phyloP scores from a whole-genome alignment of 2,113 vertebrate genomes.

The Pseudopodoces humilis region DNA sequence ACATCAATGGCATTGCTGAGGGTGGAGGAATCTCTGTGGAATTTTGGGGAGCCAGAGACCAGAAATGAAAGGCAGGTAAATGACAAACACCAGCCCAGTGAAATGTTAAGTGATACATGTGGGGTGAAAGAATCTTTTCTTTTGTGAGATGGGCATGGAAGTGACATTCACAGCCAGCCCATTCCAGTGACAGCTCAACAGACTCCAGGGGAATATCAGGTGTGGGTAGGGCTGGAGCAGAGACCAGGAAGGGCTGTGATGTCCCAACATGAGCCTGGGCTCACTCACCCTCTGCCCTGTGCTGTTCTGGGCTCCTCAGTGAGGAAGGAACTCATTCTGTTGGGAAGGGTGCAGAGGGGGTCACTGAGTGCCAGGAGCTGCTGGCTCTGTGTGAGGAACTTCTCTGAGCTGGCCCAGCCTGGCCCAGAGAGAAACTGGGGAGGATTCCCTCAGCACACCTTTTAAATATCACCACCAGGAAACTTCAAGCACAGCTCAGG shows the following conservation, averaged over 20 bases:
- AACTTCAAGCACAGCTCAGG: background rate
- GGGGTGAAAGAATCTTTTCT: background rate
- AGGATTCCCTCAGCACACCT: background rate
- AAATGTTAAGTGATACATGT: background rate
- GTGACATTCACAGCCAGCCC: background rate
- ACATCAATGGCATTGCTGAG: background rate
- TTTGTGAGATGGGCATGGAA: background rate
- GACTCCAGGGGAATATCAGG: background rate
- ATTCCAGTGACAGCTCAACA: background rate
- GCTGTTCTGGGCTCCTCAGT: background rate
- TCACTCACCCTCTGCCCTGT: background rate
- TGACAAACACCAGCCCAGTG: background rate
- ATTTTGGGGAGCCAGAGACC: background rate
- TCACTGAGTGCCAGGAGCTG: background rate
- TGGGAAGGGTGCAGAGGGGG: background rate
- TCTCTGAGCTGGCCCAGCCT: background rate
- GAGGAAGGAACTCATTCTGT: background rate
- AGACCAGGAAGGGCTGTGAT: background rate
- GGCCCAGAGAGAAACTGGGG: background rate
- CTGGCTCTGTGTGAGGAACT: background rate
- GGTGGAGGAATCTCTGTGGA: background rate
- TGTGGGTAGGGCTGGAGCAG: background rate
- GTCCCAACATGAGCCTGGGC: background rate
- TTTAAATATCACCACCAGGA: background rate
- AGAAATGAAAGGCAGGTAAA: background rate